Base-by-base conservation (phyloP, 2,797 vertebrate species). In the Myripristis murdjan region DNA sequence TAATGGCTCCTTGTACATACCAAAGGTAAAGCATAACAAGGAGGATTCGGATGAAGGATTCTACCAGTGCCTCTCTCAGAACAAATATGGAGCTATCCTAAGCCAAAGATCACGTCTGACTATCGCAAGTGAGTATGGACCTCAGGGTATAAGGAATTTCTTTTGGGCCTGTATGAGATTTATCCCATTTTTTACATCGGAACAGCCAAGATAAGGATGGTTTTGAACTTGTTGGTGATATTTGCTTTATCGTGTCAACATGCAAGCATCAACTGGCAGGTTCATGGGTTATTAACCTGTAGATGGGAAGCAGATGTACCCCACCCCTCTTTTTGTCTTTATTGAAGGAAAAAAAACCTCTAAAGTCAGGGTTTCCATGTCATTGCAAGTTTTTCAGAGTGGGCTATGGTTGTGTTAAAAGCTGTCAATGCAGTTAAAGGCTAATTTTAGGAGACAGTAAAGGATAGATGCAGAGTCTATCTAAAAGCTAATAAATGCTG, bases 11-110 rank as follows among this genome's bases (percentile, higher is more conserved):
- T 90, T 99, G 74, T 95, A 95, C 85, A 96, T 99, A 93, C 94
- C 91, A 79, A 95, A 95, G 82, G 94, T 95, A 85, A 96, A 95
- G 81, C 93, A 95, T 79, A 93, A 90, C 76, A 90, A 92, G 70
- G 95, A 91, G 82, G 95, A 96, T 52, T 95, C 95, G 11, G 97
- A 98, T 79, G 96, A 98, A 93, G 97, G 96, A 83, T 94, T 96
- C 93, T 99, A 98, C 88, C 98, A 98, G 90, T 99, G 98, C 88
- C 93, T 99, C 85, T 97, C 97, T 15, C 86, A 96, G 81, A 98
- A 99, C 93, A 97, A 96, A 92, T 95, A 96, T 0, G 98, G 98
- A 89, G 97, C 97, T 79, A 95, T 99, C 88, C 93, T 99, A 77
- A 99, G 98, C 94, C 97, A 97, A 93, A 98, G 96, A 95, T 96